Evolutionary conservation across 2,888 invertebrate species (phyloP).

Genomic region (Poecilobothrus nobilitatus): DNA sequence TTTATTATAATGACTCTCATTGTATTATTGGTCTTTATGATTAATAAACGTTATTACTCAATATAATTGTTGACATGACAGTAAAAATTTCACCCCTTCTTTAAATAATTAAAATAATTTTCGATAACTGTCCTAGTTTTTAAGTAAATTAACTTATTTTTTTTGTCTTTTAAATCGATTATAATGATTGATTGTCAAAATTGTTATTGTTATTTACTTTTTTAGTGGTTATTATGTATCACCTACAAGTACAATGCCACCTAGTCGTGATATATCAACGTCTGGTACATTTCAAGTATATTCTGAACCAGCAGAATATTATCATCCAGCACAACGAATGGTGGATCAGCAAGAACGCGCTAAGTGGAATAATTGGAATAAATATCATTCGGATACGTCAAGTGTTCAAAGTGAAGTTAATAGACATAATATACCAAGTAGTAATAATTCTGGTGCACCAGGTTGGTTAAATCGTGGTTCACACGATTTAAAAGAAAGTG

Average conservation of each 20-base stretch:
- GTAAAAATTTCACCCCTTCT: not conserved
- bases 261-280: slow-evolving; percentile 40
- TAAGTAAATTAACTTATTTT: not conserved
- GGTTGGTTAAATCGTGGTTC: slow-evolving; percentile 50
- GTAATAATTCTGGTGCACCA: slow-evolving; percentile 35
- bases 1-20: no score
- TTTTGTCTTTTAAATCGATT: not conserved
- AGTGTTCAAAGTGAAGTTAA: slow-evolving; percentile 39
- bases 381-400: slow-evolving; percentile 37
- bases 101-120: not conserved
- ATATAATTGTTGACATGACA: no score
- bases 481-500: slow-evolving; percentile 47
- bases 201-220: slow-evolving; percentile 9
- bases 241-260: slow-evolving; percentile 31
- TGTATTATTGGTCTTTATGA: no score
- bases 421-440: slow-evolving; percentile 4
- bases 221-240: slow-evolving; percentile 33
- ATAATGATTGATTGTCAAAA: not conserved
- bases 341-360: slow-evolving; percentile 51
- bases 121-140: not conserved
- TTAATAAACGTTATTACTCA: no score
- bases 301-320: slow-evolving; percentile 36
- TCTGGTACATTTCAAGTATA: slow-evolving; percentile 41
- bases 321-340: slow-evolving; percentile 25
- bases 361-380: slow-evolving; percentile 59